A percentile compares a stretch with the other conserved stretches of the same genome.
These are phyloP conservation scores for Macrotrachela quadricornifera DNA, from an alignment of 1,140 invertebrate species.

Conservation along the genomic window DNA sequence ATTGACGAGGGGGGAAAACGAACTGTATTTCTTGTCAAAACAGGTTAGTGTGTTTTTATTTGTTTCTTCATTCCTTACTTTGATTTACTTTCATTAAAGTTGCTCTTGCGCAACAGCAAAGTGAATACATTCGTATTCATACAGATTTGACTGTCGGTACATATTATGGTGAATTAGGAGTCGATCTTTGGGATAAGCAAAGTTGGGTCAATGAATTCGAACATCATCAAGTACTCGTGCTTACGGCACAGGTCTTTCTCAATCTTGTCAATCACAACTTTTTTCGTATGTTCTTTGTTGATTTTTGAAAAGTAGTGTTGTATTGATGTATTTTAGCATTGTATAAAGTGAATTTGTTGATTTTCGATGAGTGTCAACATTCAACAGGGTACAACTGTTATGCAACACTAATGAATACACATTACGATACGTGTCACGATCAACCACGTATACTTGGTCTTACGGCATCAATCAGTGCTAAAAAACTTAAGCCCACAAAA, in stretches of 20 bases:
- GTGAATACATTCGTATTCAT: conserved; percentile 38
- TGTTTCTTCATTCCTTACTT: too few relatives aligned
- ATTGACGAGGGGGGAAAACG: conserved; percentile 20
- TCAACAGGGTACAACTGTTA: too few relatives aligned
- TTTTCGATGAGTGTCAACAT: conserved; percentile 6
- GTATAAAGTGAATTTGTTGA: conserved; percentile 3
- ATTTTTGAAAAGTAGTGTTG: background rate
- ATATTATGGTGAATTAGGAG: conserved; percentile 18
- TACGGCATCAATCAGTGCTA: too few relatives aligned
- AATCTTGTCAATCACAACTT: conserved; percentile 39
- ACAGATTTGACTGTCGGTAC: conserved; percentile 36
- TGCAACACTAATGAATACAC: too few relatives aligned
- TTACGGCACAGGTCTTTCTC: conserved; percentile 59
- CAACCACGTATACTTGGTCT: too few relatives aligned
- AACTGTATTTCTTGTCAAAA: conserved; percentile 29
- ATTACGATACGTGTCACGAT: too few relatives aligned
- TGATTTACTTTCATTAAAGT: conserved; percentile 22
- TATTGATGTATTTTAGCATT: background rate
- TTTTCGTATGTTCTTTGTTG: background rate
- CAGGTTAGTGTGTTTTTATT: background rate
- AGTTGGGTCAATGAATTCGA: conserved; percentile 45
- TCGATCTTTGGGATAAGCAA: conserved; percentile 25
- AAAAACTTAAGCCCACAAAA: too few relatives aligned
- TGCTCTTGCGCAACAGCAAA: conserved; percentile 56
- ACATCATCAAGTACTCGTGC: conserved; percentile 44